phyloP scores from a whole-genome alignment of 2,797 vertebrate genomes.

The Pseudotriccus pelzelni region DNA sequence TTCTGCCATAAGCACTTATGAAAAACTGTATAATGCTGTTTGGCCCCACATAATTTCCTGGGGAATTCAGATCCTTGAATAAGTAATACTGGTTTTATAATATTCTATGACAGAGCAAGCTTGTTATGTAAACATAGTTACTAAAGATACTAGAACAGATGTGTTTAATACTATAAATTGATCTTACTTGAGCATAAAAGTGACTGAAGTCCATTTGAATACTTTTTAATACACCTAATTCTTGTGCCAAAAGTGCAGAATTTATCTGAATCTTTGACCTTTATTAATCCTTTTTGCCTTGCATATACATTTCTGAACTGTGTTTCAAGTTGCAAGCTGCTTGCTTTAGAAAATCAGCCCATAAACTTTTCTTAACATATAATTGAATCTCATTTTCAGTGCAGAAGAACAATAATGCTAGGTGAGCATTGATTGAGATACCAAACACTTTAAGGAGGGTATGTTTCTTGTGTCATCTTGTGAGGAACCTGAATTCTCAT shows the following conservation, averaged over 20 bases:
- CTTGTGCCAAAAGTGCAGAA: not conserved
- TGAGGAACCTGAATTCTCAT: not conserved
- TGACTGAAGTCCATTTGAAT: not conserved
- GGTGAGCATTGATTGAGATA: not conserved
- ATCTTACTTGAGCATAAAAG: not conserved
- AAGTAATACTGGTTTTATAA: constrained; percentile 61
- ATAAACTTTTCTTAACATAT: not conserved
- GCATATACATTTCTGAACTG: not conserved
- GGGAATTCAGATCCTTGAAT: constrained; percentile 69
- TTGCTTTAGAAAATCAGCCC: not conserved
- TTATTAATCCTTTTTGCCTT: not conserved
- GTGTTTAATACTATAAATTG: constrained; percentile 47
- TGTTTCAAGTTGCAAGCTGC: not conserved
- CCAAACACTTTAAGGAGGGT: not conserved
- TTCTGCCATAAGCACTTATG: constrained; percentile 69
- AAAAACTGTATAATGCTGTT: constrained; percentile 64
- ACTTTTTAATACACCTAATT: not conserved
- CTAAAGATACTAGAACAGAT: constrained; percentile 49
- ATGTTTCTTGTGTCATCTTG: not conserved
- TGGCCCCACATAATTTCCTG: constrained; percentile 51
- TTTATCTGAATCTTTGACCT: constrained; percentile 10
- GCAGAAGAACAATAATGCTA: not conserved
- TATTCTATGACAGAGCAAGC: constrained; percentile 47
- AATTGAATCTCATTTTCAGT: not conserved
- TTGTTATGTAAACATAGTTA: constrained; percentile 70